A percentile compares a stretch with the other conserved stretches of the same genome.
These are phyloP conservation scores for Hyphantria cunea DNA, from an alignment of 1,140 invertebrate genomes.

Conservation along the genomic window DNA sequence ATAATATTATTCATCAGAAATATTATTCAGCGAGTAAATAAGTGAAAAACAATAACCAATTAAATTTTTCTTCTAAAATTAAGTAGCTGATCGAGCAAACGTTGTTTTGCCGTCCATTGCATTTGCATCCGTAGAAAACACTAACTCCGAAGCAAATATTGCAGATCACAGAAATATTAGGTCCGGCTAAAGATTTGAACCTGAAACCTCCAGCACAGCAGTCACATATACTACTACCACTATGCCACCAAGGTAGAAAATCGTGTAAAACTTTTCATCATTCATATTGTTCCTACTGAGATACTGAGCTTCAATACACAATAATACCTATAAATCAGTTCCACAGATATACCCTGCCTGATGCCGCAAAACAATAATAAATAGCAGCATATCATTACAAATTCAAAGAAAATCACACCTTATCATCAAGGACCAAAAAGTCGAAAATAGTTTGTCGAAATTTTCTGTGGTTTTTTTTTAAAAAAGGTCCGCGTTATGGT, in stretches of 20 bases:
- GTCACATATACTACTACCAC: too few relatives aligned
- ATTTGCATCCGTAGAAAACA: too few relatives aligned
- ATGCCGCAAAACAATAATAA: constrained; percentile 6
- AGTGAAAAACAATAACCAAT: too few relatives aligned
- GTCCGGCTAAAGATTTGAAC: too few relatives aligned
- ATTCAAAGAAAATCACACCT: neutral
- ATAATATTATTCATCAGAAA: too few relatives aligned
- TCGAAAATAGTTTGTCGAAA: neutral
- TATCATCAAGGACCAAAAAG: neutral
- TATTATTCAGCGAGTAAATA: too few relatives aligned
- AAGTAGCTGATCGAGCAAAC: too few relatives aligned
- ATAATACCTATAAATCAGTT: constrained; percentile 39
- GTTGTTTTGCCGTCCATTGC: too few relatives aligned
- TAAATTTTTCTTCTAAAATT: too few relatives aligned
- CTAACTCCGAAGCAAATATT: too few relatives aligned
- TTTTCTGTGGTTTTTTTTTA: constrained; percentile 2
- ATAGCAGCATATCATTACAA: constrained; percentile 17
- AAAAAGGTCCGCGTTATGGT: constrained; percentile 21
- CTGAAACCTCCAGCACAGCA: constrained; percentile 9
- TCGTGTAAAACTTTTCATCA: neutral
- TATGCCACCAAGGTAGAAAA: too few relatives aligned
- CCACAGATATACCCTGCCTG: constrained; percentile 14
- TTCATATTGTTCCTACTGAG: neutral
- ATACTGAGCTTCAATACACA: constrained; percentile 38
- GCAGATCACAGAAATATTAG: too few relatives aligned